Evolutionary conservation across 2,113 vertebrate genomes (phyloP).

Genomic region (Suricata suricatta): DNA sequence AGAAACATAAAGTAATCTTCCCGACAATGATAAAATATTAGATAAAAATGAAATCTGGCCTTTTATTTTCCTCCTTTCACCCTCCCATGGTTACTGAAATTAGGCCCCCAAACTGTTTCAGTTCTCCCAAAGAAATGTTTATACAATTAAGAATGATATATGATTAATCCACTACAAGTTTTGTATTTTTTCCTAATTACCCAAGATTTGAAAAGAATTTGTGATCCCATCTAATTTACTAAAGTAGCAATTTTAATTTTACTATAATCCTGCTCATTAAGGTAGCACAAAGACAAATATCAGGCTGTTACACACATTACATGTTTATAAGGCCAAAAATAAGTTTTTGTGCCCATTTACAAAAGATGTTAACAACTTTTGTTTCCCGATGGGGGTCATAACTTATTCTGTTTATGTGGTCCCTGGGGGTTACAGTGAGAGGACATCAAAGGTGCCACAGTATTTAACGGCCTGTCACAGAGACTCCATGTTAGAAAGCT

Average conservation of each 20-base stretch:
- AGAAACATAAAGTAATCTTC: neutral
- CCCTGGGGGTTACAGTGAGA: neutral
- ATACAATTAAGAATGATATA: conserved; percentile 30
- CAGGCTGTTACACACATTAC: neutral
- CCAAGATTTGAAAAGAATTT: conserved; percentile 6
- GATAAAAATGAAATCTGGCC: neutral
- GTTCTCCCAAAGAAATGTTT: neutral
- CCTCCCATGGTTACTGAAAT: neutral
- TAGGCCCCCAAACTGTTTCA: neutral
- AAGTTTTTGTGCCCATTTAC: neutral
- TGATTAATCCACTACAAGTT: neutral
- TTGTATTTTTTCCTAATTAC: neutral
- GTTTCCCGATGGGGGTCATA: neutral
- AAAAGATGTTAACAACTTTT: neutral
- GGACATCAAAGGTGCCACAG: neutral
- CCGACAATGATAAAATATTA: neutral
- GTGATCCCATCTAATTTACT: neutral
- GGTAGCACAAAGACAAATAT: neutral
- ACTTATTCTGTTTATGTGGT: neutral
- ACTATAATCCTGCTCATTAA: neutral
- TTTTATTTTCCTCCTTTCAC: neutral
- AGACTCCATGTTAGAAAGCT: neutral
- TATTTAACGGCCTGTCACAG: neutral
- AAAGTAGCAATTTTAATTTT: conserved; percentile 34
- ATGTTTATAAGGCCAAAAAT: neutral